Evolutionary conservation across 2,113 vertebrate genomes (phyloP).

Genomic region (Oreotragus oreotragus): DNA sequence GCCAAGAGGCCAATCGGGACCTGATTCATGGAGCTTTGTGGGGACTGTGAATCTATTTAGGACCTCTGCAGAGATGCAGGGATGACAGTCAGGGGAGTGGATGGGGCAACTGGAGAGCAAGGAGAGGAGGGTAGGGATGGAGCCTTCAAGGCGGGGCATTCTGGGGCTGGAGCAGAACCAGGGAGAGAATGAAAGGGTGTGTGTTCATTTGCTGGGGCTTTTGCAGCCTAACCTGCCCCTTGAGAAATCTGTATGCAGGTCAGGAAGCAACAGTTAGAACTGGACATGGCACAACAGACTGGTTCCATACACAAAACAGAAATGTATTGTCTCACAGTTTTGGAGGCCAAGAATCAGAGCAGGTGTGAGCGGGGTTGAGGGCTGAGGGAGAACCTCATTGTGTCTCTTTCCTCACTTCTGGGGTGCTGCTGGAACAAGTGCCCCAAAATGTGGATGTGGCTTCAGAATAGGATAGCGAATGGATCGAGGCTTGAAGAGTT

Average conservation of each 20-base stretch:
- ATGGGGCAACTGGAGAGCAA: not conserved
- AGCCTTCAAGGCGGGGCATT: not conserved
- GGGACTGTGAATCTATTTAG: not conserved
- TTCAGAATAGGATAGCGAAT: not conserved
- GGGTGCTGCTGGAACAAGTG: not conserved
- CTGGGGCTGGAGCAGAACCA: not conserved
- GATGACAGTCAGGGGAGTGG: not conserved
- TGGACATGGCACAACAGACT: too few species aligned
- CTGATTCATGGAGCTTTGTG: too few species aligned
- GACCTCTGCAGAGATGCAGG: not conserved
- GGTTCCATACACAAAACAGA: too few species aligned
- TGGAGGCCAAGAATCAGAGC: not conserved
- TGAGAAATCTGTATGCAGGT: too few species aligned
- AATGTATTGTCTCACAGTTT: not conserved
- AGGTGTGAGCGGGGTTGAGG: not conserved
- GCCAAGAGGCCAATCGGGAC: rapidly evolving
- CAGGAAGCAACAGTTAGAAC: too few species aligned
- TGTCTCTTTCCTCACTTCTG: not conserved
- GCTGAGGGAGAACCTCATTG: not conserved
- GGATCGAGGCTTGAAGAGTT: not conserved
- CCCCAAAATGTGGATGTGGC: not conserved
- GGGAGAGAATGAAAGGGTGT: not conserved
- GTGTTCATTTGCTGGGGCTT: not conserved
- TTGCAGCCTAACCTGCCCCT: too few species aligned
- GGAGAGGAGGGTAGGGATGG: not conserved